Conservation (phyloP, 2,797 vertebrate genomes). For the Cyclura pinguis region DNA sequence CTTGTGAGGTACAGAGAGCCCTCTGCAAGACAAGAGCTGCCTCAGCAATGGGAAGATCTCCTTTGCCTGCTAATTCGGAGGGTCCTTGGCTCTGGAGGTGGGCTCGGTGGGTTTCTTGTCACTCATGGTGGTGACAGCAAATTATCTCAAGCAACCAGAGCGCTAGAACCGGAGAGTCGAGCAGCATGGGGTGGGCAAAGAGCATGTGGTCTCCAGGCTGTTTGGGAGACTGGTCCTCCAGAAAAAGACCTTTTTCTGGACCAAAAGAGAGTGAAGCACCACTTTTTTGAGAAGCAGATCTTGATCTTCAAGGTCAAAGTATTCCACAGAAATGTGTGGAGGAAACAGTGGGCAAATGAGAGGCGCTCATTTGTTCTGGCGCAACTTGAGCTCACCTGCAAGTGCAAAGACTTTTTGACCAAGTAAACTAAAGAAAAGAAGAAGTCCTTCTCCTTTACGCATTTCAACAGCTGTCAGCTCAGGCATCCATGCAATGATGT, state of each 20-base stretch:
- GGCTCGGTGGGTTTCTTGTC: not conserved
- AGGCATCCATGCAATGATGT: constrained; percentile 22
- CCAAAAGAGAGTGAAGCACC: no score
- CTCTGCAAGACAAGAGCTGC: not conserved
- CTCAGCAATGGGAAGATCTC: not conserved
- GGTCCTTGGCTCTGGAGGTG: not conserved
- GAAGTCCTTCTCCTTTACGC: constrained; percentile 11
- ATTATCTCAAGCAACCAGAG: not conserved
- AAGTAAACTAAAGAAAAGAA: constrained; percentile 57
- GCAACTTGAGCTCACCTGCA: not conserved
- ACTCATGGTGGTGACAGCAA: not conserved
- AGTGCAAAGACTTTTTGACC: constrained; percentile 28
- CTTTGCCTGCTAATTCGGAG: not conserved
- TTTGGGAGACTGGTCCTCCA: no score
- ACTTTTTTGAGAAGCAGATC: no score
- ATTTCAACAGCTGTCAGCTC: constrained; percentile 30
- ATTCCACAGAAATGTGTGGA: not conserved
- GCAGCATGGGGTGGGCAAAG: no score
- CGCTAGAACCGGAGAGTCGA: no score
- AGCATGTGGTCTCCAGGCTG: no score
- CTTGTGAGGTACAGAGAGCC: not conserved
- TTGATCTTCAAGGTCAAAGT: no score
- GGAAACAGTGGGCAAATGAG: not conserved
- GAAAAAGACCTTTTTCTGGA: no score
- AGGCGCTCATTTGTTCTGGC: constrained; percentile 22